phyloP scores from a whole-genome alignment of 1,140 invertebrate species.

The Hylaeus anthracinus region DNA sequence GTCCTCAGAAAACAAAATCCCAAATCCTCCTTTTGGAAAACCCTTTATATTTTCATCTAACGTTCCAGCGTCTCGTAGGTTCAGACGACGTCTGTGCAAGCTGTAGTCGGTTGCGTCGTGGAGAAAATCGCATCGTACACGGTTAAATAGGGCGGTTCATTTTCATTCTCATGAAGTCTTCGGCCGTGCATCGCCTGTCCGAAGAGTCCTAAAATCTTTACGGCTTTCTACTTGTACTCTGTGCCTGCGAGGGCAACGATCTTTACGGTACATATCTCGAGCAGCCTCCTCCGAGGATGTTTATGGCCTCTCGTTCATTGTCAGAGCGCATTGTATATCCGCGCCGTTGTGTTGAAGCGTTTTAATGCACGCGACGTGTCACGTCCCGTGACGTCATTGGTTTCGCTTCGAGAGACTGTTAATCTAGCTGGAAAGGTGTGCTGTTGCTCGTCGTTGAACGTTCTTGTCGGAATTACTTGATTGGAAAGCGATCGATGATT shows the following conservation, averaged over 20 bases:
- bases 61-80: neutral
- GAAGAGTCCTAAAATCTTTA: conserved; percentile 64
- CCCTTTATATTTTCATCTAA: too few species aligned
- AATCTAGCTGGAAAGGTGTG: conserved; percentile 4
- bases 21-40: too few species aligned
- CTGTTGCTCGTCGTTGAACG: conserved; percentile 27
- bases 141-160: conserved; percentile 35
- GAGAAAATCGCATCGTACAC: conserved; percentile 13
- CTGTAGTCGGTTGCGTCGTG: neutral
- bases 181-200: conserved; percentile 43
- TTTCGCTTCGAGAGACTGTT: conserved; percentile 20
- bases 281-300: conserved; percentile 48
- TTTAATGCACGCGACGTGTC: neutral
- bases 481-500: conserved; percentile 15
- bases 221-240: conserved; percentile 39
- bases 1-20: too few species aligned
- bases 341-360: neutral
- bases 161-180: conserved; percentile 38
- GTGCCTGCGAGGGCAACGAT: conserved; percentile 58
- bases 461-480: conserved; percentile 28
- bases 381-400: conserved; percentile 35
- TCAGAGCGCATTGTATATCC: conserved; percentile 7
- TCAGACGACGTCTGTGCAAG: conserved; percentile 3
- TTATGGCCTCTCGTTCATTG: conserved; percentile 39
- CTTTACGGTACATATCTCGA: conserved; percentile 53